A percentile compares a stretch with the other conserved stretches of the same genome.
Evolutionary conservation across 2,113 vertebrate species (phyloP).

Genomic region (Lophius piscatorius): DNA sequence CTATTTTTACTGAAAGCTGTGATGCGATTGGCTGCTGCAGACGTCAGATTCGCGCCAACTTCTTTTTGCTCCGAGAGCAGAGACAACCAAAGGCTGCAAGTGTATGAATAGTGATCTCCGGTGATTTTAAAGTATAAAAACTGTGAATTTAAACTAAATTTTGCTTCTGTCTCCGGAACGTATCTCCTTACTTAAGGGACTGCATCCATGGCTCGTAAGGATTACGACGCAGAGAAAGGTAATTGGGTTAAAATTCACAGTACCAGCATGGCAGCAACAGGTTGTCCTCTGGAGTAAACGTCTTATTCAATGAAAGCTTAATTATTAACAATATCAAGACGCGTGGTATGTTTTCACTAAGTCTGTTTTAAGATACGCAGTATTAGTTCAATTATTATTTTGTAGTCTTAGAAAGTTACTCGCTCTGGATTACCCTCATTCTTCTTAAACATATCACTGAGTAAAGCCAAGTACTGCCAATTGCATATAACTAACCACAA

Average conservation of each 20-base stretch:
- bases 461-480: too few species aligned
- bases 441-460: too few species aligned
- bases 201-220: constrained; percentile 83
- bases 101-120: constrained; percentile 38
- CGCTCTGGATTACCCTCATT: too few species aligned
- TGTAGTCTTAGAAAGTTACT: too few species aligned
- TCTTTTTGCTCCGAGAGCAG: constrained; percentile 64
- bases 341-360: too few species aligned
- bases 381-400: too few species aligned
- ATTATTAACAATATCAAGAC: too few species aligned
- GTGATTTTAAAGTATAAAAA: neutral
- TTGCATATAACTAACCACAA: too few species aligned
- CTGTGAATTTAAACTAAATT: neutral
- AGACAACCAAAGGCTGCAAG: constrained; percentile 24
- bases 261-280: constrained; percentile 45
- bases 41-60: constrained; percentile 86
- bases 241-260: constrained; percentile 2
- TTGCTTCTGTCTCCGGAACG: neutral
- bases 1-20: neutral
- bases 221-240: constrained; percentile 88
- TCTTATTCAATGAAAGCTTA: too few species aligned
- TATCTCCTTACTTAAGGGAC: neutral
- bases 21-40: constrained; percentile 68
- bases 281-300: too few species aligned
- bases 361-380: too few species aligned